Percentiles rank a stretch among this genome's conserved stretches.
These are phyloP conservation scores for Resseliella maxima DNA, from an alignment of 2,888 invertebrate species.

Conservation along the genomic window DNA sequence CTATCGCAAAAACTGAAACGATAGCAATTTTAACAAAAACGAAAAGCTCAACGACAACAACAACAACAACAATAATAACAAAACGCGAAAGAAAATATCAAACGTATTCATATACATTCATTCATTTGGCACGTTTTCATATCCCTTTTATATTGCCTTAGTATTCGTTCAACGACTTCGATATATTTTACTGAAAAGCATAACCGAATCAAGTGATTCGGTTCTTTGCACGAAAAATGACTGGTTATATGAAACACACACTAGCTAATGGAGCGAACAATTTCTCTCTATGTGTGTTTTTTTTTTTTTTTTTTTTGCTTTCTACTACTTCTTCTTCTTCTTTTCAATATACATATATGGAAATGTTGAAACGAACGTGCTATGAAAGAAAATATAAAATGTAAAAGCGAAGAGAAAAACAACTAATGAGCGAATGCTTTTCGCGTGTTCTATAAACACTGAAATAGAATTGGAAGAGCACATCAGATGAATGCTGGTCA, in stretches of 20 bases:
- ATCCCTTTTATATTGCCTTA: too few species aligned
- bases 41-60: too few species aligned
- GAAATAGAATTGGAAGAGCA: too few species aligned
- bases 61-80: neutral
- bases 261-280: neutral
- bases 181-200: too few species aligned
- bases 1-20: neutral
- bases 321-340: too few species aligned
- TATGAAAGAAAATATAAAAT: neutral
- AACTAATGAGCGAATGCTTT: neutral
- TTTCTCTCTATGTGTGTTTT: neutral
- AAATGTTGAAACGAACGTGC: too few species aligned
- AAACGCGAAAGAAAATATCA: neutral
- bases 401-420: neutral
- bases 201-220: neutral
- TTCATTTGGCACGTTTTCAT: too few species aligned
- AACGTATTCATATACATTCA: neutral
- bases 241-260: neutral
- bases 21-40: neutral
- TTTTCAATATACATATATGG: too few species aligned
- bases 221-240: neutral
- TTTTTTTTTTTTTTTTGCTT: too few species aligned
- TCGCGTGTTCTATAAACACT: too few species aligned
- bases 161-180: too few species aligned
- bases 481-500: neutral